Base-by-base conservation (phyloP, 2,888 invertebrate species). In the Antheraea yamamai region DNA sequence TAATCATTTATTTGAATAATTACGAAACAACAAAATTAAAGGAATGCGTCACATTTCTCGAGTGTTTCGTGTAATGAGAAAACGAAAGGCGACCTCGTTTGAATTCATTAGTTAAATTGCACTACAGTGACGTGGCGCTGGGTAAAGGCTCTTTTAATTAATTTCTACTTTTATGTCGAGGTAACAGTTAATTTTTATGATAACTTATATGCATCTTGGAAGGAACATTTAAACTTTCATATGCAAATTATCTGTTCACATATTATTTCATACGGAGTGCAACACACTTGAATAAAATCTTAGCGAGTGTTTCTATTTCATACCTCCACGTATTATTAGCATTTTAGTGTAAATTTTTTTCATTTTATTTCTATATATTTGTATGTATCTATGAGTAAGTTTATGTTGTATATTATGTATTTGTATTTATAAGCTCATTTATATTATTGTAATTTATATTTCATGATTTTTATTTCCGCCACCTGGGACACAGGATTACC, bases 121-220 rank as follows among this genome's bases (percentile, higher is more conserved):
- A 76, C 68, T 71, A 51, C 75, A 64, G 51, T 64, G 52, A 51
- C 51, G 23, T 58, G 71, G 71, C 47, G 26, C 64, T 52, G 78
- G 76, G 74, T 80, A 74, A 74, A 76, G 58, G 74, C 77, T 74
- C 77, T 70, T 78, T 76, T 80, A 83, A 82, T 82, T 82, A 79
- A 79, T 77, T 78, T 77, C 80, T 74, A 39, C 71, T 71, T 64
- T 64, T 23, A 72, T 51, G 74, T 74, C 70, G 58, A 61, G 52
- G 71, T 74, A 58, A 61, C 74, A 47, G 58, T 74, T 64, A 64
- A 64, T 64, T 64, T 64, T 64, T 64, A 64, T 64, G 26, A 64
- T 64, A 10, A 64, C 26, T 64, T 64, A n/a, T 26, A 64, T 64
- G 64, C 23, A 2, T 26, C 14, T 64, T 26, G 3, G 64, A 10